Conservation (phyloP, 2,888 invertebrate genomes). For the Mesochorus sp. region DNA sequence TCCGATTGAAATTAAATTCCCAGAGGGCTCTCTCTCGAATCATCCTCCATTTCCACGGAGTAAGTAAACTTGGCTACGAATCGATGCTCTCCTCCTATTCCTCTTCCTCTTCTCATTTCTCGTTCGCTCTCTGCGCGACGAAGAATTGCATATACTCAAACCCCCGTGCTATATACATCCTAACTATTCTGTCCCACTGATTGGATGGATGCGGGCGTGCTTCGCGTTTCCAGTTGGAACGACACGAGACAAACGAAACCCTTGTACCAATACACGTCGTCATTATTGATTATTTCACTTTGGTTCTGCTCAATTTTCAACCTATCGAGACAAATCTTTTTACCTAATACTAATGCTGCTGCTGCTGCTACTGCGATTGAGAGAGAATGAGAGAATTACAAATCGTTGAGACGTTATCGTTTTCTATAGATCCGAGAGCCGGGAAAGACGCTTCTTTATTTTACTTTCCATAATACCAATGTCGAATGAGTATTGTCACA, state of each 20-base stretch:
- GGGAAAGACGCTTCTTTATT: no score
- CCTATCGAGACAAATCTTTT: no score
- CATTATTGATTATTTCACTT: not conserved
- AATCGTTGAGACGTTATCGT: no score
- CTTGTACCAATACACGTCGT: not conserved
- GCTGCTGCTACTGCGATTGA: no score
- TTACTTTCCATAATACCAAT: no score
- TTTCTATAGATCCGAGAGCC: no score
- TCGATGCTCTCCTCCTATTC: not conserved
- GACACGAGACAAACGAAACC: constrained; percentile 15
- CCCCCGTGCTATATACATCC: not conserved
- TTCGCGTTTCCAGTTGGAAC: constrained; percentile 68
- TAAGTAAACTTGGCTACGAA: not conserved
- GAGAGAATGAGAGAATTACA: no score
- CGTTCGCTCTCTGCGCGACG: not conserved
- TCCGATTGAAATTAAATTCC: no score
- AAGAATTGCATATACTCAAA: not conserved
- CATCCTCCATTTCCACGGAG: not conserved
- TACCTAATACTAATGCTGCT: no score
- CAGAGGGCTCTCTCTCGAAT: no score
- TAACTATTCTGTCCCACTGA: constrained; percentile 66
- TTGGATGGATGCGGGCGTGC: constrained; percentile 76
- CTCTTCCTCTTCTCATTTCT: not conserved
- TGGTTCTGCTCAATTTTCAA: not conserved
- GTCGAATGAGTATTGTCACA: no score